A percentile compares a stretch with the other conserved stretches of the same genome.
Evolutionary conservation across 2,113 vertebrate species (phyloP).

Genomic region (Pantherophis guttatus): DNA sequence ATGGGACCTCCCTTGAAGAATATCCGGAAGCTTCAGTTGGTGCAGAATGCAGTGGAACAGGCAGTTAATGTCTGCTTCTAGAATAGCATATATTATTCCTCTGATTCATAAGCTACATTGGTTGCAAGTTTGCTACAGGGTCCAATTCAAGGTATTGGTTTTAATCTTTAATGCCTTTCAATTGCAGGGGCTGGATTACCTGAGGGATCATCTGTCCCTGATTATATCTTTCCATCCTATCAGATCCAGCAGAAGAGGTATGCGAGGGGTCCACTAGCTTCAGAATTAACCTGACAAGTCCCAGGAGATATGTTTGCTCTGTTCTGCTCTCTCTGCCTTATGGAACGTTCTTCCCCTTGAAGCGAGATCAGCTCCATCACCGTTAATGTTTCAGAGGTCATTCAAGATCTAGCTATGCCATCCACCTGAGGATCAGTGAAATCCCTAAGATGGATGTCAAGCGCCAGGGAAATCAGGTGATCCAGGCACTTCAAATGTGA

Average conservation of each 20-base stretch:
- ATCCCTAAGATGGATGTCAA: background rate
- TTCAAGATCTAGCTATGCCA: background rate
- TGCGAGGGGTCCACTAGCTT: background rate
- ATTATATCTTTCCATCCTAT: background rate
- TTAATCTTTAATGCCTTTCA: background rate
- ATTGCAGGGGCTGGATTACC: background rate
- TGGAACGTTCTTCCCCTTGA: background rate
- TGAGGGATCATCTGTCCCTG: background rate
- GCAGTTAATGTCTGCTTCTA: background rate
- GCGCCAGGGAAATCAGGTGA: background rate
- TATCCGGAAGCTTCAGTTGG: background rate
- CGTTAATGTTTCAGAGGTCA: background rate
- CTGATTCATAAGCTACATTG: background rate
- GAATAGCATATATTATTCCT: background rate
- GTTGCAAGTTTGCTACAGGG: background rate
- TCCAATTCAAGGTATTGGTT: background rate
- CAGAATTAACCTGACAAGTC: background rate
- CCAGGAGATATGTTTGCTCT: background rate
- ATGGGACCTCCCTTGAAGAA: background rate
- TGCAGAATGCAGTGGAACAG: background rate
- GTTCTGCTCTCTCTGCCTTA: background rate
- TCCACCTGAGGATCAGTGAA: background rate
- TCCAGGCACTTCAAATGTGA: background rate
- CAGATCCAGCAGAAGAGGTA: background rate
- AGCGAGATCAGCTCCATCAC: background rate